Evolutionary conservation across 2,797 vertebrate genomes (phyloP).

Genomic region (Lepidocolaptes lacrymiger): DNA sequence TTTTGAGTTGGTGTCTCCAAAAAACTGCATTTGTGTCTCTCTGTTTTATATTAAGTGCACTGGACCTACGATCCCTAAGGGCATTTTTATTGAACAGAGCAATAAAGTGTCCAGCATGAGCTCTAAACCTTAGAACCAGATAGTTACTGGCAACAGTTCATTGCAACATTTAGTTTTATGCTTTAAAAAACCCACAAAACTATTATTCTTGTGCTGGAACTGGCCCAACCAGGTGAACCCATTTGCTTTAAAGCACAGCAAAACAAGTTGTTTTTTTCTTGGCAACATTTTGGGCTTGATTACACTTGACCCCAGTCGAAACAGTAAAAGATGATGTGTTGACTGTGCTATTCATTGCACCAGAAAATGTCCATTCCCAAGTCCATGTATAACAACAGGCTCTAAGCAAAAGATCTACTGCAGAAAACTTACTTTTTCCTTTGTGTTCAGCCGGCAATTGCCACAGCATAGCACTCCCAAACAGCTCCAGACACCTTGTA

Average conservation of each 20-base stretch:
- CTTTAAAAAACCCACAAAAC: not conserved
- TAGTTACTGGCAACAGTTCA: not conserved
- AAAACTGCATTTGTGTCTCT: not conserved
- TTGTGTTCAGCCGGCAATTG: not conserved
- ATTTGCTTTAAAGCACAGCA: not conserved
- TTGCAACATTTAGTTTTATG: not conserved
- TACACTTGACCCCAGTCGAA: not conserved
- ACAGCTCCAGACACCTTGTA: not conserved
- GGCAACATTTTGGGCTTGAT: not conserved
- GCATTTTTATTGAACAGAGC: not conserved
- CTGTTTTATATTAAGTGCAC: not conserved
- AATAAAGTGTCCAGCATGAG: not conserved
- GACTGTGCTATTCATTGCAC: not conserved
- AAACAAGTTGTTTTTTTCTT: not conserved
- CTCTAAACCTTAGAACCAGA: not conserved
- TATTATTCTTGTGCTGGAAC: not conserved
- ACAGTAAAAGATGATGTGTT: not conserved
- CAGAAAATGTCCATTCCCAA: not conserved
- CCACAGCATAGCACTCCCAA: not conserved
- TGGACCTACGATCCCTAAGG: not conserved
- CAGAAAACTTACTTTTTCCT: not conserved
- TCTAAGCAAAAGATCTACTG: not conserved
- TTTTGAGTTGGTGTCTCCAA: not conserved
- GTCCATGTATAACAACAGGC: not conserved
- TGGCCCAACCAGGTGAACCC: not conserved